Evolutionary conservation across 2,888 invertebrate genomes (phyloP).

Genomic region (Drosophila parthenogenetica): DNA sequence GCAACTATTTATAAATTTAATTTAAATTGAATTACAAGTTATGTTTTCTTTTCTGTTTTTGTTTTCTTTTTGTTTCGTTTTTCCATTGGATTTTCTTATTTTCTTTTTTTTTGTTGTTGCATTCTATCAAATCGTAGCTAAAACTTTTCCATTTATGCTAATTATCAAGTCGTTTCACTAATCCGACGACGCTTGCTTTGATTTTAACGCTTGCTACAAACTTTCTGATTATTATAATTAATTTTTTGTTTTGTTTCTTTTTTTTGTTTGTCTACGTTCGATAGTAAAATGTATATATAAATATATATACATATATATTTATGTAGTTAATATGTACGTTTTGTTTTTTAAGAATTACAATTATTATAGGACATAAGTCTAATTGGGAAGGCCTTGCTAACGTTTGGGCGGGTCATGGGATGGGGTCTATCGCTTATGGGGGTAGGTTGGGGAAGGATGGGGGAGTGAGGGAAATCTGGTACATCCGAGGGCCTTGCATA

Average conservation of each 20-base stretch:
- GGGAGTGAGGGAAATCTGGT: background rate
- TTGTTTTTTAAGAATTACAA: conserved; percentile 70
- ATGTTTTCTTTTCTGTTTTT: conserved; percentile 40
- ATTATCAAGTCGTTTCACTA: conserved; percentile 39
- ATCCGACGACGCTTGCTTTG: conserved; percentile 57
- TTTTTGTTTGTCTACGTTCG: conserved; percentile 66
- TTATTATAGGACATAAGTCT: conserved; percentile 73
- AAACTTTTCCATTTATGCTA: conserved; percentile 56
- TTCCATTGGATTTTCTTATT: conserved; percentile 23
- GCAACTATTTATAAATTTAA: conserved; percentile 78
- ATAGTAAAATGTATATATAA: conserved; percentile 79
- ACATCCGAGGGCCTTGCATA: conserved; percentile 49
- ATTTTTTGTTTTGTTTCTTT: conserved; percentile 47
- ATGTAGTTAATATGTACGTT: conserved; percentile 74
- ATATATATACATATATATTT: conserved; percentile 64
- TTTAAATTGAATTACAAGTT: conserved; percentile 77
- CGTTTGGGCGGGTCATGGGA: conserved; percentile 30
- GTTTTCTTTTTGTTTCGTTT: conserved; percentile 10
- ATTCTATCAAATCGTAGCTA: conserved; percentile 60
- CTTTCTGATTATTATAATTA: conserved; percentile 60
- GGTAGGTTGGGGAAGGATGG: background rate
- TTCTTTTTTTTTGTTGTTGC: conserved; percentile 40
- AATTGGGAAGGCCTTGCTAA: conserved; percentile 66
- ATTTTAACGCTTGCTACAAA: conserved; percentile 73
- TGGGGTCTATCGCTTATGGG: background rate